Evolutionary conservation across 2,113 vertebrate species (phyloP), one percentile per base, ranked within the genome.

Genomic region (Oryzias curvinotus): DNA sequence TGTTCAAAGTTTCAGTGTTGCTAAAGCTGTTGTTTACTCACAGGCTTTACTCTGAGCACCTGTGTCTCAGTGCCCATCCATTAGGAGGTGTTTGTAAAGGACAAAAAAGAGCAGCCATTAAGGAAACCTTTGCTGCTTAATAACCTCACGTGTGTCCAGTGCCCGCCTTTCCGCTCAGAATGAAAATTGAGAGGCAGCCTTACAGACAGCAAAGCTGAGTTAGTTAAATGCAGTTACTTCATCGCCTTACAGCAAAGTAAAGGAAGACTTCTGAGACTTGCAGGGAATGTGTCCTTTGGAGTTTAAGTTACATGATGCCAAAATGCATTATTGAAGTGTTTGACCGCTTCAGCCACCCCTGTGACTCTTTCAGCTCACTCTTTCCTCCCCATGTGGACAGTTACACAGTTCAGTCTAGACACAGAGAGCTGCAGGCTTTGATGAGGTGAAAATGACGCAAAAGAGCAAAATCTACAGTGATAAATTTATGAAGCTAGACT

Each of bases 311-410:
- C 51, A 81, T 51, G 13, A 87, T 85, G 86, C 83, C 86, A 88
- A 90, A 85, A 87, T 81, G 80, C 82, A 85, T 82, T 85, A 85
- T 85, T 83, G 68, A 80, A 81, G 73, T 57, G 73, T 84, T 80
- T 65, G 55, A 54, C 77, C 71, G 50, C 65, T 62, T 55, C 58
- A 64, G 49, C 44, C 68, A 23, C 56, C 53, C 65, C 55, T n/a
- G 28, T 55, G 56, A 53, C 61, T 75, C 61, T 30, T 64, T 47
- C 41, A 47, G 16, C 57, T 57, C 64, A 74, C 64, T 46, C 47
- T 49, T 52, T 74, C 23, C 52, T 47, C 62, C 52, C 46, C 63
- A 23, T 43, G 21, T 64, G 48, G 47, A 64, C 17, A 51, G 7
- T 36, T 47, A 47, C 36, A 21, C 59, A 66, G 62, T 57, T 72